Evolutionary conservation across 2,113 vertebrate species (phyloP).

Genomic region (Phyllostomus hastatus): DNA sequence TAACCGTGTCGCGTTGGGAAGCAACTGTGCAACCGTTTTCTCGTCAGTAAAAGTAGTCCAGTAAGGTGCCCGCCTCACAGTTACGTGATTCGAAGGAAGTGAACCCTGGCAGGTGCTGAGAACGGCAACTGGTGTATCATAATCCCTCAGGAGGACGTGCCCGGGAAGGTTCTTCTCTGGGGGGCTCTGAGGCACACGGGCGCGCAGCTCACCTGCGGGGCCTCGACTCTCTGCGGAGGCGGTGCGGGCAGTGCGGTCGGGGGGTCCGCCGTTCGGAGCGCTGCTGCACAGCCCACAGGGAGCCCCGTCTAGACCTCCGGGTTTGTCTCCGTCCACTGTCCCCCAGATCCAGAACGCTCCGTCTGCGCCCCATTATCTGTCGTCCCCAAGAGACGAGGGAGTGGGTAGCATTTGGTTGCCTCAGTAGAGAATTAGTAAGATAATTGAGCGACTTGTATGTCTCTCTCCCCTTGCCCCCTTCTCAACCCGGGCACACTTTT

Average conservation of each 20-base stretch:
- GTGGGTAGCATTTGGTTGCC: background rate
- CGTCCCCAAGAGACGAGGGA: background rate
- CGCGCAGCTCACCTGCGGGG: background rate
- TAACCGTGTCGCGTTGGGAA: background rate
- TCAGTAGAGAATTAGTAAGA: background rate
- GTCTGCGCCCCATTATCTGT: background rate
- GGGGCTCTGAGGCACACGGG: background rate
- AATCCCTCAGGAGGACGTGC: background rate
- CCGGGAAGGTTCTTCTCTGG: background rate
- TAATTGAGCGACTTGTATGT: background rate
- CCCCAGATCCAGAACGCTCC: background rate
- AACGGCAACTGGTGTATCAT: background rate
- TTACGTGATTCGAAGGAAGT: background rate
- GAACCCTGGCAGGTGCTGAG: background rate
- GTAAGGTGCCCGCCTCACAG: background rate
- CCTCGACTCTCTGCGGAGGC: background rate
- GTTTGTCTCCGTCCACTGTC: background rate
- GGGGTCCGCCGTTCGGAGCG: background rate
- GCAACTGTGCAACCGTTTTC: background rate
- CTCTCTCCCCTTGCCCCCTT: background rate
- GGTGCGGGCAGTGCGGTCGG: background rate
- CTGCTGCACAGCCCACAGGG: background rate
- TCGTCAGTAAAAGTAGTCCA: background rate
- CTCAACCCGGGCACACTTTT: background rate
- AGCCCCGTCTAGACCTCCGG: background rate